phyloP scores from a whole-genome alignment of 2,113 vertebrate species.

The Tauraco erythrolophus region DNA sequence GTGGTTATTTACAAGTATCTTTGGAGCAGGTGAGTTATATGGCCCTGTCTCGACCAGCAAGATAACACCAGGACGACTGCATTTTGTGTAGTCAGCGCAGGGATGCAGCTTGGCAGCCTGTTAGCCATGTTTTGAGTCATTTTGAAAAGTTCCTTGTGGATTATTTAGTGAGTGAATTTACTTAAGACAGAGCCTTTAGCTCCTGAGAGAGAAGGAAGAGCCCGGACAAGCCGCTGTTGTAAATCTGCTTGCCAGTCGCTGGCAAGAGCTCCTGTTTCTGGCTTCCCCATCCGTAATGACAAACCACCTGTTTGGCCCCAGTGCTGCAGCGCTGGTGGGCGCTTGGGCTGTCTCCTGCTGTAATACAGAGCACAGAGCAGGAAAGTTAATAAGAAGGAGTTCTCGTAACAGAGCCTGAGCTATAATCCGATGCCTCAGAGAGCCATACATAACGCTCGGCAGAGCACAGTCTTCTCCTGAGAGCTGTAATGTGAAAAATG shows the following conservation, averaged over 20 bases:
- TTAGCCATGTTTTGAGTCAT: not conserved
- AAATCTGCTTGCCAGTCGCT: not conserved
- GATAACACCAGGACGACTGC: not conserved
- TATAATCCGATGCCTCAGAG: not conserved
- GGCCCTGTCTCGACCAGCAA: not conserved
- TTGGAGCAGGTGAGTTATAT: not conserved
- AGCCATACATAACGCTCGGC: fast-evolving
- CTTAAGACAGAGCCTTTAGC: slow-evolving; percentile 8
- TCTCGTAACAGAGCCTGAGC: not conserved
- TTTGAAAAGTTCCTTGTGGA: not conserved
- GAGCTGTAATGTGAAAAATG: not conserved
- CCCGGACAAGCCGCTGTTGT: fast-evolving
- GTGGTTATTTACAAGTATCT: not conserved
- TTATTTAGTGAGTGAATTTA: slow-evolving; percentile 56
- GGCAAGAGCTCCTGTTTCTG: not conserved
- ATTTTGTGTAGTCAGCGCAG: not conserved
- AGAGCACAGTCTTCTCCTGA: not conserved
- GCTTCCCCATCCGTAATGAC: not conserved
- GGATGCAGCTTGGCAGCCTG: not conserved
- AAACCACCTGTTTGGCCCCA: not conserved
- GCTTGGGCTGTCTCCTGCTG: not conserved
- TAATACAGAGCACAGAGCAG: not conserved
- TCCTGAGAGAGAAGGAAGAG: not conserved
- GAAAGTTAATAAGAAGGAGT: not conserved
- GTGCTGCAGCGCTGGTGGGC: not conserved